phyloP scores from a whole-genome alignment of 1,140 invertebrate species.

The Lepidurus couesii region DNA sequence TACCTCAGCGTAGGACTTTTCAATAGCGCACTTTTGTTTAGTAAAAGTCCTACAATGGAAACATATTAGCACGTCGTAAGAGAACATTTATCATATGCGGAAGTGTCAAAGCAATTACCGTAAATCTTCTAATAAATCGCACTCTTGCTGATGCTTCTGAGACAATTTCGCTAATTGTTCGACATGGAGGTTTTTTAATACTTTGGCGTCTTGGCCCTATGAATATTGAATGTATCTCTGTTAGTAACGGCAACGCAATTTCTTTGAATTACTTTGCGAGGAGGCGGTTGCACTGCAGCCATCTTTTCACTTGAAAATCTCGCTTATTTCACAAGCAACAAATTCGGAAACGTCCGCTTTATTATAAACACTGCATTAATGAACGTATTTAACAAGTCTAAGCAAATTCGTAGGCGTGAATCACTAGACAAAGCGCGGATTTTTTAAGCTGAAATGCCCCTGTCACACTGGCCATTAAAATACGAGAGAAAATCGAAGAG shows the following conservation, averaged over 20 bases:
- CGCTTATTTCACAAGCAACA: neutral
- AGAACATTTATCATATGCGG: slow-evolving; percentile 21
- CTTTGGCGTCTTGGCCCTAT: slow-evolving; percentile 81
- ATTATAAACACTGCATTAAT: neutral
- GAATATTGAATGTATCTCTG: slow-evolving; percentile 44
- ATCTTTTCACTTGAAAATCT: neutral
- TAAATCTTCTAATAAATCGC: slow-evolving; percentile 87
- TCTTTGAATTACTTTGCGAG: slow-evolving; percentile 40
- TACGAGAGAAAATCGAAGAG: slow-evolving; percentile 12
- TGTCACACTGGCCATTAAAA: slow-evolving; percentile 6
- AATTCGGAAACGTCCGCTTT: neutral
- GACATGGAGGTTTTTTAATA: slow-evolving; percentile 81
- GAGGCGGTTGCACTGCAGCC: slow-evolving; percentile 40
- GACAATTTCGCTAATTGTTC: slow-evolving; percentile 88
- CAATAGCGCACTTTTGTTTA: slow-evolving; percentile 82
- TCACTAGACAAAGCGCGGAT: slow-evolving; percentile 10
- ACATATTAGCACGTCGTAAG: neutral
- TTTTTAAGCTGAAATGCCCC: neutral
- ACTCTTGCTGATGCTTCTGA: slow-evolving; percentile 92
- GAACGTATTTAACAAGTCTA: neutral
- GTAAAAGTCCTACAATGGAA: slow-evolving; percentile 68
- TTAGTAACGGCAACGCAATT: slow-evolving; percentile 26
- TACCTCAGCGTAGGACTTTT: slow-evolving; percentile 93
- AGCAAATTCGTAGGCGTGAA: neutral
- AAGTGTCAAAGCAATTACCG: slow-evolving; percentile 45